Base-by-base conservation (phyloP, 2,113 vertebrate species). In the Copsychus sechellarum region DNA sequence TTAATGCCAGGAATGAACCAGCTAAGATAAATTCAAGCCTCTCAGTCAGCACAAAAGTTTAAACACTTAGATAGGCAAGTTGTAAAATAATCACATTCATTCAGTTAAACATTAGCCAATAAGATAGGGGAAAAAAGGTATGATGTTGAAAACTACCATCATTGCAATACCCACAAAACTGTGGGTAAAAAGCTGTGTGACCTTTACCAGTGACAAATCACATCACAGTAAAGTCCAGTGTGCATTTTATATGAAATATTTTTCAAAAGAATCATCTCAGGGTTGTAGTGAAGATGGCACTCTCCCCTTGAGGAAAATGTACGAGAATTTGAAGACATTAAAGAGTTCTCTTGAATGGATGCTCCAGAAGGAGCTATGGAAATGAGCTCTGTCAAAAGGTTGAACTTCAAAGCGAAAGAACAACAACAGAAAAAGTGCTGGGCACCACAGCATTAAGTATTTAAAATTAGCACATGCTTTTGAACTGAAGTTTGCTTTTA, bases 41-140 rank as follows among this genome's bases (percentile, higher is more conserved):
- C 73, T 67, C 82, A 94, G 90, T 97, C 96, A 95, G 96, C 91
- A 88, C 36, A 92, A 95, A 96, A 92, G 80, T 96, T 96, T 91
- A 90, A 95, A 90, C 81, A 87, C 65, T 87, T 67, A 93, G 92
- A 94, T 97, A 96, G 69, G 40, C 23, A 83, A 83, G 93, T 42
- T 88, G 92, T 97, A 96, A 97, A 97, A 93, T 81, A 92, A 95
- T 95, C 61, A 53, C 73, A 92, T 92, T 84, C 81, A 79, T 94
- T 88, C 92, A 60, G 95, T 97, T 97, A 97, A 97, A 96, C 77
- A 97, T 97, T 96, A 97, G 92, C 26, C 79, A 83, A 84, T 94
- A 90, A 88, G 88, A 86, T 92, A 86, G 62, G 88, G 69, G 1
- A 77, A 70, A 66, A 65, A 76, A 81, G 38, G 69, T 81, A 58